Percentiles rank a stretch among this genome's conserved stretches.
These are phyloP conservation scores for Heterodera schachtii DNA, from an alignment of 1,140 invertebrate genomes.

Conservation along the genomic window DNA sequence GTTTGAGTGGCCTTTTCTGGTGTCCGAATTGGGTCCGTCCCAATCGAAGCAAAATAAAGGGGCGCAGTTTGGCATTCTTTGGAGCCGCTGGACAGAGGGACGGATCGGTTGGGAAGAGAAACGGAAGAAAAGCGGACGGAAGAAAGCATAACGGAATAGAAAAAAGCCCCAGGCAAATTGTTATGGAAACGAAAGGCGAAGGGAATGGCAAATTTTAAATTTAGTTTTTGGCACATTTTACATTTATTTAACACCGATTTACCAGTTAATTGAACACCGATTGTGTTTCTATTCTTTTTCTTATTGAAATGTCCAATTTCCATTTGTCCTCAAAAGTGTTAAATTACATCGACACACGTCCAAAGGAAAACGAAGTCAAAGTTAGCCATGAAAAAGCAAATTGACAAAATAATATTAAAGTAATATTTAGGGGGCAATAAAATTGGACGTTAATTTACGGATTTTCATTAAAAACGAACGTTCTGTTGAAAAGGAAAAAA, in stretches of 20 bases:
- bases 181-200: neutral
- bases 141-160: neutral
- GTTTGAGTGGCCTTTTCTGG: slow-evolving; percentile 24
- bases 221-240: too few species aligned
- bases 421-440: slow-evolving; percentile 35
- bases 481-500: neutral
- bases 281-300: neutral
- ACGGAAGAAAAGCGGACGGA: neutral
- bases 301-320: slow-evolving; percentile 35
- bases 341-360: slow-evolving; percentile 50
- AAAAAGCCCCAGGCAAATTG: too few species aligned
- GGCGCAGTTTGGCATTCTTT: neutral
- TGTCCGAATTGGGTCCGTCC: slow-evolving; percentile 17
- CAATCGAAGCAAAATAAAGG: neutral
- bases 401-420: neutral
- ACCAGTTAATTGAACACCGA: too few species aligned
- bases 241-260: too few species aligned
- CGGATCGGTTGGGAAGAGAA: neutral
- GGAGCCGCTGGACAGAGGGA: neutral
- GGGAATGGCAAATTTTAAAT: slow-evolving; percentile 1
- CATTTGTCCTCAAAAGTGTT: slow-evolving; percentile 46
- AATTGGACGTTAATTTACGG: slow-evolving; percentile 43
- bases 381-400: slow-evolving; percentile 20
- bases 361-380: slow-evolving; percentile 49
- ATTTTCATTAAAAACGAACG: slow-evolving; percentile 25